Base-by-base conservation (phyloP, 2,888 invertebrate genomes). In the Copidosoma aretas region DNA sequence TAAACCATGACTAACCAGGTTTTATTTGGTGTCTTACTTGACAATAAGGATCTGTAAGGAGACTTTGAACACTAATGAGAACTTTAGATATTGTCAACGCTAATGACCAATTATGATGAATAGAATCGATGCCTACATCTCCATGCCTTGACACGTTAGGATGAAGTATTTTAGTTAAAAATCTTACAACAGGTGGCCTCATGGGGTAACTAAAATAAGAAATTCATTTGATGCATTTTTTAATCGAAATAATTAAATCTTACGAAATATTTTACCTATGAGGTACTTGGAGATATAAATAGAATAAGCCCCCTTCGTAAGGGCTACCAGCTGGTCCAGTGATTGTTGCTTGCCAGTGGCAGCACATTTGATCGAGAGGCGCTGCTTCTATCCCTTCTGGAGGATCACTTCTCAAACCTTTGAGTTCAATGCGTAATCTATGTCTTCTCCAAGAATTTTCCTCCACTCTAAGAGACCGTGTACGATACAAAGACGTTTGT, bases 61-160 rank as follows among this genome's bases (percentile, higher is more conserved):
- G 86, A 77, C 93, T 94, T 86, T 95, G 94, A 73, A 95, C 91
- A 63, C 94, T 94, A 71, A 95, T 90, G 75, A 95, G 88, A 68
- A 95, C 91, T 82, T 94, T 97, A 74, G 93, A 92, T 79, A 97
- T 91, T 53, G 96, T 96, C 73, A 97, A 86, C 0, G 95, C 96
- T 71, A 96, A 86, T n/a, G 95, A 95, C 97, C 97, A 97, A 85
- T 97, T 97, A 85, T 95, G 94, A 78, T 94, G 93, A 76, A 97
- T 94, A 14, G 94, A 95, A 86, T 97, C 97, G 73, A 97, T 92
- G 68, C 97, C 97, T 60, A 97, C 94, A 85, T 97, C 96, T 2
- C 97, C 97, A 84, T 97, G 97, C 0, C 96, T 89, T 3, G 95
- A 95, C 65, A 97, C 93, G 85, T 97, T 97, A 10, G 97, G 97